Evolutionary conservation across 2,888 invertebrate genomes (phyloP).

Genomic region (Proisotoma minuta): DNA sequence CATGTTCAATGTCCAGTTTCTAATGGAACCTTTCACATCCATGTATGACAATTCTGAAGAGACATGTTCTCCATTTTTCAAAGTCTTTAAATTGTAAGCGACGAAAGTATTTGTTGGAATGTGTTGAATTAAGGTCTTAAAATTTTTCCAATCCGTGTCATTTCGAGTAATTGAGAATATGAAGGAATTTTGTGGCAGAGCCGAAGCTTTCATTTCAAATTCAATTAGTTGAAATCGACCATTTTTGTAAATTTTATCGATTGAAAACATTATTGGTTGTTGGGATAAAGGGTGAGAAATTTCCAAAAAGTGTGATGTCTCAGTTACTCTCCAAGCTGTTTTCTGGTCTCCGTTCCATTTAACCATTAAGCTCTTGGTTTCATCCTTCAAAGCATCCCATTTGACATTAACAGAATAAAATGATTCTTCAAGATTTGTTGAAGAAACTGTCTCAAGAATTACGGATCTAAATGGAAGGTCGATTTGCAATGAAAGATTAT

Average conservation of each 20-base stretch:
- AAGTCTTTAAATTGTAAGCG: background rate
- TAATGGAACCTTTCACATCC: slow-evolving; percentile 20
- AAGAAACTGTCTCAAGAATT: slow-evolving; percentile 27
- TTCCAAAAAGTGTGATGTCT: slow-evolving; percentile 19
- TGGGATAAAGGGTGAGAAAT: slow-evolving; percentile 44
- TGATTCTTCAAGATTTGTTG: slow-evolving; percentile 15
- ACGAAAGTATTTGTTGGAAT: background rate
- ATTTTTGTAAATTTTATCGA: slow-evolving; percentile 33
- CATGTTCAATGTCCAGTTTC: background rate
- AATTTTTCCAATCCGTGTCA: slow-evolving; percentile 23
- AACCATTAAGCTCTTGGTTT: slow-evolving; percentile 44
- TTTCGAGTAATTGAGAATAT: slow-evolving; percentile 15
- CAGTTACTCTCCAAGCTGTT: slow-evolving; percentile 35
- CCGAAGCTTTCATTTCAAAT: slow-evolving; percentile 11
- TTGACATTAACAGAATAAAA: slow-evolving; percentile 35
- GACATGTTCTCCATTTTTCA: background rate
- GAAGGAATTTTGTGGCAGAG: slow-evolving; percentile 17
- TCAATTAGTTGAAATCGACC: slow-evolving; percentile 23
- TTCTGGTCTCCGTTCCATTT: slow-evolving; percentile 25
- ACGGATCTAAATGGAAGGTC: slow-evolving; percentile 48
- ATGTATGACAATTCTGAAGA: slow-evolving; percentile 22
- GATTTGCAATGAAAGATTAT: slow-evolving; percentile 36
- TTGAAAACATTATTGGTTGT: slow-evolving; percentile 39
- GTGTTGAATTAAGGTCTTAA: background rate
- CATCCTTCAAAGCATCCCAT: slow-evolving; percentile 48